phyloP scores from a whole-genome alignment of 2,113 vertebrate genomes.

The Apteryx owenii region DNA sequence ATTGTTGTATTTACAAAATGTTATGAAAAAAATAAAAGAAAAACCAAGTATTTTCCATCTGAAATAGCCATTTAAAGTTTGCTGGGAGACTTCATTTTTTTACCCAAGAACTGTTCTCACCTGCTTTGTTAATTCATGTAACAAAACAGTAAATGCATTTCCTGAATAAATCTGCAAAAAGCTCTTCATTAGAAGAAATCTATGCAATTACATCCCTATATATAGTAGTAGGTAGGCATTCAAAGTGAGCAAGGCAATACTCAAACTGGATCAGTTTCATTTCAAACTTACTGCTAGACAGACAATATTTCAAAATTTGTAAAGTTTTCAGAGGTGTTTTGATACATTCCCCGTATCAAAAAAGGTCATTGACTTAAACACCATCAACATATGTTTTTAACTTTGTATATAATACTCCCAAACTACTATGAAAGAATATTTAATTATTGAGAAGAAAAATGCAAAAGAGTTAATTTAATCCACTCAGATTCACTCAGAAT shows the following conservation, averaged over 20 bases:
- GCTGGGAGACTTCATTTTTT: background rate
- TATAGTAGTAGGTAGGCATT: too few relatives aligned
- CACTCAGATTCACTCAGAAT: background rate
- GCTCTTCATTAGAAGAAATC: background rate
- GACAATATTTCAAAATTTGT: background rate
- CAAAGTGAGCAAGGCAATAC: accelerated
- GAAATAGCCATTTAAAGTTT: background rate
- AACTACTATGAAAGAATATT: background rate
- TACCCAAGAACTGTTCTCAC: accelerated
- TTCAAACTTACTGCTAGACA: background rate
- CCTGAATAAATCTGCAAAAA: background rate
- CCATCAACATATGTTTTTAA: background rate
- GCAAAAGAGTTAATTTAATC: background rate
- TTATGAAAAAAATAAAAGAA: background rate
- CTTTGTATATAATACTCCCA: background rate
- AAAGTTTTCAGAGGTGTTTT: background rate
- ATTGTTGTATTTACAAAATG: background rate
- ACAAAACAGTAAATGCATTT: too few relatives aligned
- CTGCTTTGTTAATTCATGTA: background rate
- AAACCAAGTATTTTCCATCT: background rate
- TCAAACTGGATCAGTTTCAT: background rate
- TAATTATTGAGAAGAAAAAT: too few relatives aligned
- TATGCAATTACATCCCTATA: background rate
- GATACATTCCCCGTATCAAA: background rate
- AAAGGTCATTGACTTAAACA: background rate